Base-by-base conservation (phyloP, 2,888 invertebrate genomes). In the Pyrochroa serraticornis region DNA sequence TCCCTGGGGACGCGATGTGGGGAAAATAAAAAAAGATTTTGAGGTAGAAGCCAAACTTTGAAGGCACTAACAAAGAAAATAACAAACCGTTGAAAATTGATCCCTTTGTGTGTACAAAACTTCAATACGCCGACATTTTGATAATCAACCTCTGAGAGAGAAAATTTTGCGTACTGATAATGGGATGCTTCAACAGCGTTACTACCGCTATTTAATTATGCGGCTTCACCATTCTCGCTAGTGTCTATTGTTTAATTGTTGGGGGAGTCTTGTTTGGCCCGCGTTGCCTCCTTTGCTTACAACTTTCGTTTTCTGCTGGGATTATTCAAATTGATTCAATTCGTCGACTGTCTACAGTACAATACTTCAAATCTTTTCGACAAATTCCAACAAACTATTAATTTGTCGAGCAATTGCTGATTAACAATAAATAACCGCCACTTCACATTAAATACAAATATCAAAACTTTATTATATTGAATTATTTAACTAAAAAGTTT, bases 151-250 rank as follows among this genome's bases (percentile, higher is more conserved):
- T 34, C 37, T 55, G 45, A 52, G 50, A 42, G 47, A 42, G 54
- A 51, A 57, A 57, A 60, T 63, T 57, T 60, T 48, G 54, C 54
- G 43, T 47, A 41, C 51, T 60, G 53, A 57, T 60, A 57, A 57
- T 57, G 45, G 46, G 39, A 52, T 46, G 53, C 37, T 42, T 53
- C 31, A 52, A 52, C 48, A 46, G 43, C 48, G 48, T 39, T 49
- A 52, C 46, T 53, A 48, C 49, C 12, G 53, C 47, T 52, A 49
- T 53, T 58, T 58, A 58, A 58, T 58, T 58, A 48, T 53, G 44
- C 32, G 47, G 52, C 48, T 42, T 46, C 43, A 50, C 39, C 57
- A 50, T 51, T 58, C 39, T 38, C 43, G 48, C 31, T 52, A 58
- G 47, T 58, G 32, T 53, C 53, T 53, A 53, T 58, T 58, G 58